A percentile compares a stretch with the other conserved stretches of the same genome.
phyloP scores from a whole-genome alignment of 2,113 vertebrate genomes.

The Periophthalmus modestus region DNA sequence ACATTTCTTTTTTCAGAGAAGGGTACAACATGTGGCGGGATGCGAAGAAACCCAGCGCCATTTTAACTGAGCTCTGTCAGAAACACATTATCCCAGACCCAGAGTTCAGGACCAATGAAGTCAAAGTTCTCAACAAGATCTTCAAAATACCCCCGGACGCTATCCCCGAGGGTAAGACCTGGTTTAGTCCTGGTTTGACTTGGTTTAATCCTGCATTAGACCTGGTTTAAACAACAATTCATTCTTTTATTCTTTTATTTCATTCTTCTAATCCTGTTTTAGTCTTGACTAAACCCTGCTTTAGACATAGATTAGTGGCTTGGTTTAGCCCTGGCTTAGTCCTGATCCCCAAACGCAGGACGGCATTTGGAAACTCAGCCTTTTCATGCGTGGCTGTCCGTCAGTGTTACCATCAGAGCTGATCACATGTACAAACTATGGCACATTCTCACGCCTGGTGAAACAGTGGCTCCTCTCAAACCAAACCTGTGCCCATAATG shows the following conservation, averaged over 20 bases:
- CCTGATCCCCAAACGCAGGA: too few relatives aligned
- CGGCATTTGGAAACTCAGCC: too few relatives aligned
- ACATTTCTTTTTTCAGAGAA: conserved; percentile 65
- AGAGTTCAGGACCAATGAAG: conserved; percentile 83
- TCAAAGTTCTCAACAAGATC: conserved; percentile 93
- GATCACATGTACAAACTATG: too few relatives aligned
- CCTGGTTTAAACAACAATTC: not conserved
- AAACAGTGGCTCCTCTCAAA: too few relatives aligned
- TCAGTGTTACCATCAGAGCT: too few relatives aligned
- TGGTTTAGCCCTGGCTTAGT: too few relatives aligned
- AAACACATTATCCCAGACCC: conserved; percentile 80
- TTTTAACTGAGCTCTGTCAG: conserved; percentile 87
- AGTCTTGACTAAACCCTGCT: not conserved
- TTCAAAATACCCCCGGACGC: conserved; percentile 86
- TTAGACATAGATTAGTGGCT: not conserved
- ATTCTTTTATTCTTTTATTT: too few relatives aligned
- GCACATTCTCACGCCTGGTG: too few relatives aligned
- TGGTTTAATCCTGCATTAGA: not conserved
- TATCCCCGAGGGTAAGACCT: conserved; percentile 81
- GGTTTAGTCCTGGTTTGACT: not conserved
- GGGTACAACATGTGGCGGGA: conserved; percentile 91
- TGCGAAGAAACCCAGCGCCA: conserved; percentile 84
- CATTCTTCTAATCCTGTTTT: not conserved
- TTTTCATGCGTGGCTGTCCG: too few relatives aligned
- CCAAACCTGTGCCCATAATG: too few relatives aligned